A percentile compares a stretch with the other conserved stretches of the same genome.
Evolutionary conservation across 2,888 invertebrate genomes (phyloP).

Genomic region (Tipula confusa): DNA sequence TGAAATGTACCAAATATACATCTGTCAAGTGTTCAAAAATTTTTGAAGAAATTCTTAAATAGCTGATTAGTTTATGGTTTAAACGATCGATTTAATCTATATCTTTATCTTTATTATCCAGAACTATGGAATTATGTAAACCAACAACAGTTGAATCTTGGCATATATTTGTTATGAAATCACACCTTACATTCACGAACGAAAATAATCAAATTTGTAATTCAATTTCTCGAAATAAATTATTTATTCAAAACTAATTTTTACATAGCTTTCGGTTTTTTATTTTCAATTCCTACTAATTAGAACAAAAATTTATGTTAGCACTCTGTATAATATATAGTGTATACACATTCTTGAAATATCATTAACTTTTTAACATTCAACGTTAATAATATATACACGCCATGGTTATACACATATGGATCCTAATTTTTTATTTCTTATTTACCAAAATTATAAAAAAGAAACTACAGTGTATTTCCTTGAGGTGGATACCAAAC

Average conservation of each 20-base stretch:
- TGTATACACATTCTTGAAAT: no score
- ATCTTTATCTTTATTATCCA: no score
- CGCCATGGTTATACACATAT: not conserved
- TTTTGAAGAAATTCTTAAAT: no score
- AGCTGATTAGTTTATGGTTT: no score
- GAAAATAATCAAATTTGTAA: not conserved
- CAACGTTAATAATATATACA: no score
- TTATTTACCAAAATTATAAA: not conserved
- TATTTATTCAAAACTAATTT: not conserved
- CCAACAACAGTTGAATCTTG: not conserved
- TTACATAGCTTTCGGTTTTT: not conserved
- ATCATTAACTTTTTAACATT: not conserved
- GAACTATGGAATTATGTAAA: no score
- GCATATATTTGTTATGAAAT: not conserved
- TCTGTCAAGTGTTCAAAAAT: no score
- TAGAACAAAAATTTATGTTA: not conserved
- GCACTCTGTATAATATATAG: no score
- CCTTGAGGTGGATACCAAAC: not conserved
- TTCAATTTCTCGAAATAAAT: not conserved
- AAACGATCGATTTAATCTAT: no score
- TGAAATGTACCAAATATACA: no score
- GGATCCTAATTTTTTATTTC: not conserved
- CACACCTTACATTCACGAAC: no score
- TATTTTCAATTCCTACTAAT: not conserved
- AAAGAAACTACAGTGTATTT: not conserved